phyloP scores from a whole-genome alignment of 1,140 invertebrate species.

The Formica selysi region DNA sequence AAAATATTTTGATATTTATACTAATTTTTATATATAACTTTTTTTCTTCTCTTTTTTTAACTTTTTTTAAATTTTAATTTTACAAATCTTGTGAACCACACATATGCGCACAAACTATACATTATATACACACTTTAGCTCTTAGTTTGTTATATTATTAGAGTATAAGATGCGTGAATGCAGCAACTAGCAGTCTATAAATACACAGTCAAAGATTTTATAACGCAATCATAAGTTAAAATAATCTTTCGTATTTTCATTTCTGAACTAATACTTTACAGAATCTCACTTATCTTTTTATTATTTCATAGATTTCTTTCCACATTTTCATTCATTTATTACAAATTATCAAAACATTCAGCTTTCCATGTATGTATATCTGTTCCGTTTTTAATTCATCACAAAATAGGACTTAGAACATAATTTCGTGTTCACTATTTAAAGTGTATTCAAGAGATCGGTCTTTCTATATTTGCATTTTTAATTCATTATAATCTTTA shows the following conservation, averaged over 20 bases:
- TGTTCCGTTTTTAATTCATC: not conserved
- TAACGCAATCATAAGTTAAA: not conserved
- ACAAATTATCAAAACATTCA: slow-evolving; percentile 35
- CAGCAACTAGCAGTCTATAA: slow-evolving; percentile 15
- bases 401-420: not conserved
- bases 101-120: not conserved
- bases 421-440: slow-evolving; percentile 17
- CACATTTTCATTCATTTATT: slow-evolving; percentile 4
- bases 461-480: not conserved
- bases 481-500: not conserved
- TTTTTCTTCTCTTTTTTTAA: not conserved
- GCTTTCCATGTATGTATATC: not conserved
- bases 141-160: not conserved
- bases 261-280: not conserved
- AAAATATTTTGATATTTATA: not conserved
- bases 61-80: not conserved
- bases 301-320: too few relatives aligned
- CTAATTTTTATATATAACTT: not conserved
- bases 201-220: slow-evolving; percentile 28
- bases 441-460: not conserved
- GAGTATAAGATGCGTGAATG: not conserved
- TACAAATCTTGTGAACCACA: not conserved
- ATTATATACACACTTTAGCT: not conserved
- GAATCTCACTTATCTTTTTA: not conserved
- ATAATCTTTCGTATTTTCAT: slow-evolving; percentile 25